These are phyloP conservation scores for Serranus cabrilla DNA, from an alignment of 2,797 vertebrate species.

Conservation along the genomic window DNA sequence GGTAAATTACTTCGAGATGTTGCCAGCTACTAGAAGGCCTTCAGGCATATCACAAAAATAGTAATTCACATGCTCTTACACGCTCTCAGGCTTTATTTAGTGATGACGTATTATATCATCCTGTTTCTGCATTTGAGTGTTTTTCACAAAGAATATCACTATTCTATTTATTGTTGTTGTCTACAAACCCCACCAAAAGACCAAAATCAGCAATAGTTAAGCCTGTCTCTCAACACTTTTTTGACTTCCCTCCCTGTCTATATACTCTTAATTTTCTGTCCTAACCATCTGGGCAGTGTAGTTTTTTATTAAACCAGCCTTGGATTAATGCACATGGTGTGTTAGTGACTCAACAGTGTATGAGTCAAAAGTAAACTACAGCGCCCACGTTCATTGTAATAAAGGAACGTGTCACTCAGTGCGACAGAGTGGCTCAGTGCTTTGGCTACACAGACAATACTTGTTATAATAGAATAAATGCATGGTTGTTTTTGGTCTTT, in stretches of 20 bases:
- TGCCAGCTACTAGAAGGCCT: background rate
- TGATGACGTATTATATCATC: too few relatives aligned
- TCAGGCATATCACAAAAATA: background rate
- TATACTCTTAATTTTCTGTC: too few relatives aligned
- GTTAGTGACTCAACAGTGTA: background rate
- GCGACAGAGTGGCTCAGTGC: background rate
- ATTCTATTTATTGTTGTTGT: background rate
- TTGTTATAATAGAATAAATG: background rate
- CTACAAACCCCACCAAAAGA: background rate
- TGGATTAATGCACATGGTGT: background rate
- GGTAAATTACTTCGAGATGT: background rate
- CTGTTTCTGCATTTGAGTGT: background rate
- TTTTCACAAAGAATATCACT: background rate
- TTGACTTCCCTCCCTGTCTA: background rate
- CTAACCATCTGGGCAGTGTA: background rate
- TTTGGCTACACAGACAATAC: background rate
- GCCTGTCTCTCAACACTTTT: background rate
- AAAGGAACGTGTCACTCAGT: background rate
- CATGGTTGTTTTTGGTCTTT: background rate
- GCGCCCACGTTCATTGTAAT: background rate
- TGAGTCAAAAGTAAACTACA: background rate
- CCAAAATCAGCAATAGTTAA: background rate
- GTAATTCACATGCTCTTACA: background rate
- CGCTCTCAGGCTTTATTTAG: background rate
- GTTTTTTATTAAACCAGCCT: background rate